Conservation (phyloP, 2,797 vertebrate species). For the Oophaga sylvatica region DNA sequence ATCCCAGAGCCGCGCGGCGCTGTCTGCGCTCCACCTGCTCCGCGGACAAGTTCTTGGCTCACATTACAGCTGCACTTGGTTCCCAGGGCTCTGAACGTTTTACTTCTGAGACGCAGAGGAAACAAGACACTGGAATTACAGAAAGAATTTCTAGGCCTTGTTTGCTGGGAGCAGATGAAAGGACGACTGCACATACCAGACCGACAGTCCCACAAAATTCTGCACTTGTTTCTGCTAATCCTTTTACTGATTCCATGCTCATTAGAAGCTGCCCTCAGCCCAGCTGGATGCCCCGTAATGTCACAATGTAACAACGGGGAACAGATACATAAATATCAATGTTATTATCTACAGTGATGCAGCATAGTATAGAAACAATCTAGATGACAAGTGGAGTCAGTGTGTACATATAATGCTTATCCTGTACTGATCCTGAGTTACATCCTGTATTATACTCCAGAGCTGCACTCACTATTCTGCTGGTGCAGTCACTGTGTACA, state of each 20-base stretch:
- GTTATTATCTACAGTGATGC: neutral
- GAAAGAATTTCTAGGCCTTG: constrained; percentile 47
- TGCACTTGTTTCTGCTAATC: constrained; percentile 3
- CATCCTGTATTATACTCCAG: too few relatives aligned
- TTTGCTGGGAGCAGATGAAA: constrained; percentile 56
- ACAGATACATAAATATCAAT: neutral
- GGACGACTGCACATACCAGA: constrained; percentile 37
- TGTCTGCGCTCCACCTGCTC: constrained; percentile 41
- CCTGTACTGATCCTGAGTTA: too few relatives aligned
- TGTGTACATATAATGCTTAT: too few relatives aligned
- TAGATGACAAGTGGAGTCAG: too few relatives aligned
- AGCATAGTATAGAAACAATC: neutral
- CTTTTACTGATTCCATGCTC: constrained; percentile 24
- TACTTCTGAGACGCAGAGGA: constrained; percentile 39
- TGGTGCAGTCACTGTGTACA: too few relatives aligned
- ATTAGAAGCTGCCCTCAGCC: neutral
- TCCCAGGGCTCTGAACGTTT: constrained; percentile 47
- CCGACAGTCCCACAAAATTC: constrained; percentile 20
- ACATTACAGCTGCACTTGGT: constrained; percentile 39
- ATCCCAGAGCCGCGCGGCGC: neutral
- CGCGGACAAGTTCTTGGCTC: constrained; percentile 47
- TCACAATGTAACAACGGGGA: neutral
- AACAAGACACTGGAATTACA: constrained; percentile 59
- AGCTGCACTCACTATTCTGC: too few relatives aligned
- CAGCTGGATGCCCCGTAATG: constrained; percentile 1